Base-by-base conservation (phyloP, 2,797 vertebrate genomes). In the Heteromormyrus szaboi region DNA sequence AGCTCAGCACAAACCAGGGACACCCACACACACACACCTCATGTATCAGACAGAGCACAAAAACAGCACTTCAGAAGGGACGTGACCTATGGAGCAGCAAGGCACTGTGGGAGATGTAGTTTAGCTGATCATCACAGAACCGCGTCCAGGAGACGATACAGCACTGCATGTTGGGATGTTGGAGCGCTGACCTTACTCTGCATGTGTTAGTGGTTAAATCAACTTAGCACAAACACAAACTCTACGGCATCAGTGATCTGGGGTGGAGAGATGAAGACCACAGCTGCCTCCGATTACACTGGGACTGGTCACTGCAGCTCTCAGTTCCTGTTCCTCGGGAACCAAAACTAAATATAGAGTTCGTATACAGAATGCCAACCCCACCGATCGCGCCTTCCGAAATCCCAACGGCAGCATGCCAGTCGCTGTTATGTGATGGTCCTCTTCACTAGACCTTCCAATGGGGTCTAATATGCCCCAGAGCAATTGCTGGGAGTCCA, bases 401-500 rank as follows among this genome's bases (percentile, higher is more conserved):
- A 76, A 76, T 9, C 3, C 46, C 59, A 48, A 53, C 0, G 1
- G 37, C 19, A 53, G 5, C 44, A 72, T 22, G 46, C n/a, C 48
- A 37, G 87, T 59, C 37, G 7, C 62, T 29, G 25, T 25, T 11
- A 33, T 33, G 62, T 29, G 62, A 68, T 68, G 25, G 25, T 12
- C 62, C 25, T 29, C 62, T 68, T 68, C 62, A 68, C 62, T 68
- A 68, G 11, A 25, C 62, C 62, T 68, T 9, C 25, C 62, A 68
- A 25, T 37, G 56, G 33, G 87, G 89, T 90, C 85, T 89, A 95
- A 95, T 94, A 92, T 92, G 94, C 92, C 93, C 94, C 94, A 95
- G 95, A 95, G 94, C 93, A 94, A 93, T 93, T 93, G 93, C 93
- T 93, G 91, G 91, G 93, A 92, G 93, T 93, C 94, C 93, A 93